These are phyloP conservation scores for Crossocerus cetratus DNA, from an alignment of 2,888 invertebrate species.

Conservation along the genomic window DNA sequence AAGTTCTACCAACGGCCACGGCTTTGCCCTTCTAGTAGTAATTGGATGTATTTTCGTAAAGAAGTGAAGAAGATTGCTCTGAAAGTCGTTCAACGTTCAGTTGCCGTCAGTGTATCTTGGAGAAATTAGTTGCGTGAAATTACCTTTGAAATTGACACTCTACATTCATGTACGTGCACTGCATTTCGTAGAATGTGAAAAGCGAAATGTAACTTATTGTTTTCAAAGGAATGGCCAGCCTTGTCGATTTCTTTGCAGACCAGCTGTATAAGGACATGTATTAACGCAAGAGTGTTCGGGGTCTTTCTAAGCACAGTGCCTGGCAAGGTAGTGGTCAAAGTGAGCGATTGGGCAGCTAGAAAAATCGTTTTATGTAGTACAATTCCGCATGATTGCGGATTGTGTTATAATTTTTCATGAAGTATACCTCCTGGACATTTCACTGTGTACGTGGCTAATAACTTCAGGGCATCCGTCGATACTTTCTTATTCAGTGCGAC, in stretches of 20 bases:
- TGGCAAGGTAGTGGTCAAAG: conserved; percentile 78
- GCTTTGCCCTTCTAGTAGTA: conserved; percentile 78
- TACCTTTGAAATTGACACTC: conserved; percentile 82
- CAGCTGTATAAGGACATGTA: conserved; percentile 78
- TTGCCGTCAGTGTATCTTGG: background rate
- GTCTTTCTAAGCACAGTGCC: conserved; percentile 79
- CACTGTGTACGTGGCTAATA: conserved; percentile 82
- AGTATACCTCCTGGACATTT: conserved; percentile 80
- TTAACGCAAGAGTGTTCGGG: conserved; percentile 78
- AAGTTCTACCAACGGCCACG: conserved; percentile 79
- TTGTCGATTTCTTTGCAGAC: conserved; percentile 79
- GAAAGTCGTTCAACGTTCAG: conserved; percentile 26
- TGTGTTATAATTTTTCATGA: background rate
- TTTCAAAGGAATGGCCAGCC: conserved; percentile 76
- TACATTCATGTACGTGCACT: conserved; percentile 80
- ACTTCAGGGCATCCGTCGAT: conserved; percentile 79
- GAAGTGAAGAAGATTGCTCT: conserved; percentile 78
- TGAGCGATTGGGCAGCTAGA: conserved; percentile 78
- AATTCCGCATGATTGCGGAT: background rate
- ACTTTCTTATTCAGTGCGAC: conserved; percentile 80
- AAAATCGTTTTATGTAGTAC: background rate
- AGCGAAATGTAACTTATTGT: conserved; percentile 76
- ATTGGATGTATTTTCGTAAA: conserved; percentile 78
- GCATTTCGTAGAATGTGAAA: conserved; percentile 79
- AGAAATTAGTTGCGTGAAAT: conserved; percentile 11